phyloP scores from a whole-genome alignment of 2,113 vertebrate species.

The Corythornis madagascariensis region DNA sequence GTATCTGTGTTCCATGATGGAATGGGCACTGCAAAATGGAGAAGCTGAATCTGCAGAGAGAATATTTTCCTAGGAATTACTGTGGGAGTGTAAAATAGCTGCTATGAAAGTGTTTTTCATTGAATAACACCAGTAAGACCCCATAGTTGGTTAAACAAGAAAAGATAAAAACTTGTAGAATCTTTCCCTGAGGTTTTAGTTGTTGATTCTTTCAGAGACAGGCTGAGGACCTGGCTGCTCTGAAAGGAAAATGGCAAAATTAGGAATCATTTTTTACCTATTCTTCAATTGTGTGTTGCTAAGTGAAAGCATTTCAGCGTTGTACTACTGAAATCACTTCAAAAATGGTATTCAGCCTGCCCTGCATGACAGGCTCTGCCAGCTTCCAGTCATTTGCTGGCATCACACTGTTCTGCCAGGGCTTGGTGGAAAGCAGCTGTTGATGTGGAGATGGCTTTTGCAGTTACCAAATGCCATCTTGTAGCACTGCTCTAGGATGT shows the following conservation, averaged over 20 bases:
- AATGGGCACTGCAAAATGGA: not conserved
- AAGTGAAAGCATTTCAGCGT: not conserved
- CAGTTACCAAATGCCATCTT: not conserved
- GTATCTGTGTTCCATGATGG: not conserved
- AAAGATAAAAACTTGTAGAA: not conserved
- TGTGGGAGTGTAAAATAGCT: not conserved
- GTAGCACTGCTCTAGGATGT: not conserved
- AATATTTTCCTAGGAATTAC: not conserved
- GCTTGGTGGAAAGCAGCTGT: not conserved
- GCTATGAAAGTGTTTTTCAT: not conserved
- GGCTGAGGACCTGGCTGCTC: not conserved
- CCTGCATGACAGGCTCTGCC: not conserved
- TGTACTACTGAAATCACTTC: not conserved
- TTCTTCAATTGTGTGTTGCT: not conserved
- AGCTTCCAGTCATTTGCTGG: not conserved
- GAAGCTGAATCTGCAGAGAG: not conserved
- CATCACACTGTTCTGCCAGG: not conserved
- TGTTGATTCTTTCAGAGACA: not conserved
- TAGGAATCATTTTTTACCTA: not conserved
- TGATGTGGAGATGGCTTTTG: not conserved
- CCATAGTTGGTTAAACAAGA: not conserved
- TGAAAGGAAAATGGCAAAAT: not conserved
- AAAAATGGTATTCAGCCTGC: not conserved
- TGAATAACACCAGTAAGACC: not conserved
- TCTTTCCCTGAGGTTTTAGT: not conserved